Percentiles rank a stretch among this genome's conserved stretches.
phyloP scores from a whole-genome alignment of 30 jellyfish, hydroid and myxozoan species.

The Aurelia aurita complex sp. Pacific region DNA sequence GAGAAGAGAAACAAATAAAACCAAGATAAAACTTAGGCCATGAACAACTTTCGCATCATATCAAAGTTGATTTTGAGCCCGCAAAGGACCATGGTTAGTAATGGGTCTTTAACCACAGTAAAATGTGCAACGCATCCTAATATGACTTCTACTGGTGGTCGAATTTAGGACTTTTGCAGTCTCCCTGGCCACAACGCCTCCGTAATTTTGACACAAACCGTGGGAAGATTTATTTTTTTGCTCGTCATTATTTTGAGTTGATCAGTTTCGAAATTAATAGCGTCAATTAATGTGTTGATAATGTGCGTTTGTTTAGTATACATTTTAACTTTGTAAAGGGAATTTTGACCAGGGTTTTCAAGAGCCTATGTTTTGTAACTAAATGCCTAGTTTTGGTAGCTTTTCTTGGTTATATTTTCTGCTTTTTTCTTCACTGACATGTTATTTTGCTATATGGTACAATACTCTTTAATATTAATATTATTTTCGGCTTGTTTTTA shows the following conservation, averaged over 20 bases:
- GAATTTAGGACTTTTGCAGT: too few species aligned
- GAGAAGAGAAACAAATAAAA: too few species aligned
- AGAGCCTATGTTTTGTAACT: slow-evolving; percentile 94
- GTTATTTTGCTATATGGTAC: slow-evolving; percentile 77
- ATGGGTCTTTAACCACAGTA: too few species aligned
- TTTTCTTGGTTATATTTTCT: slow-evolving; percentile 75
- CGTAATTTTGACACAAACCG: slow-evolving; percentile 45
- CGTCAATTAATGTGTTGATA: slow-evolving; percentile 63
- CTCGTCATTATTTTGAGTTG: slow-evolving; percentile 58
- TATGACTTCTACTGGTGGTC: too few species aligned
- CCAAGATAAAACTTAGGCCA: too few species aligned
- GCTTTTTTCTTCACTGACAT: slow-evolving; percentile 60
- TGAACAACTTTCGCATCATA: too few species aligned
- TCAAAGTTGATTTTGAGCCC: too few species aligned
- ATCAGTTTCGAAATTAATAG: slow-evolving; percentile 54
- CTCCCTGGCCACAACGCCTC: too few species aligned
- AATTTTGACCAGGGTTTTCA: slow-evolving; percentile 94
- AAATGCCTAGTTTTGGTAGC: slow-evolving; percentile 90
- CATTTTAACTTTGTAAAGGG: slow-evolving; percentile 89
- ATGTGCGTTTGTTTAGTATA: slow-evolving; percentile 72
- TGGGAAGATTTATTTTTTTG: slow-evolving; percentile 69
- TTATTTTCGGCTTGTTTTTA: slow-evolving; percentile 77
- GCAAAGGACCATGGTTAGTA: too few species aligned
- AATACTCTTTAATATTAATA: slow-evolving; percentile 58
- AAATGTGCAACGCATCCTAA: too few species aligned